A percentile compares a stretch with the other conserved stretches of the same genome.
Evolutionary conservation across 1,140 invertebrate genomes (phyloP).

Genomic region (Drosophila mauritiana): DNA sequence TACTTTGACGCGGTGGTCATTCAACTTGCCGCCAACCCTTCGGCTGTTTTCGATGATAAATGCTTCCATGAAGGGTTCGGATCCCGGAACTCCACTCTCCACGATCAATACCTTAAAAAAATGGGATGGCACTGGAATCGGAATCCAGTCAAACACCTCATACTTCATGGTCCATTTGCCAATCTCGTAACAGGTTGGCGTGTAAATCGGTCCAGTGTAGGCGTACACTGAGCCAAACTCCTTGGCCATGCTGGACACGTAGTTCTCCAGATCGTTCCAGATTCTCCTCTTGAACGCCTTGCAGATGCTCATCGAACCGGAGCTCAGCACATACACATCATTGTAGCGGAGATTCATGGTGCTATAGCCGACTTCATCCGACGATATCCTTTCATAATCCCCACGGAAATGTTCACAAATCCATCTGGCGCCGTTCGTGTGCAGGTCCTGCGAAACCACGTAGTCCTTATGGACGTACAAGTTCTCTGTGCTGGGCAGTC

Average conservation of each 20-base stretch:
- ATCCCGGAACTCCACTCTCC: slow-evolving; percentile 12
- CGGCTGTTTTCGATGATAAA: slow-evolving; percentile 58
- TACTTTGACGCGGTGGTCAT: slow-evolving; percentile 30
- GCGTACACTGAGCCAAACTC: slow-evolving; percentile 56
- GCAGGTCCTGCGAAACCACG: slow-evolving; percentile 58
- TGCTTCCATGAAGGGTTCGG: slow-evolving; percentile 46
- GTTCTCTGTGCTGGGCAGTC: slow-evolving; percentile 58
- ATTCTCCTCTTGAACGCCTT: slow-evolving; percentile 52
- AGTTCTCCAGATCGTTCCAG: slow-evolving; percentile 53
- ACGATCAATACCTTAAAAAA: slow-evolving; percentile 66
- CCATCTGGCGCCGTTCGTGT: slow-evolving; percentile 50
- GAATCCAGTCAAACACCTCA: slow-evolving; percentile 37
- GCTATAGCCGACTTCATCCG: slow-evolving; percentile 19
- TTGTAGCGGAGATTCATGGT: slow-evolving; percentile 54
- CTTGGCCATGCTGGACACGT: slow-evolving; percentile 30
- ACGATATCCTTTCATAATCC: slow-evolving; percentile 31
- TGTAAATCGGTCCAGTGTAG: slow-evolving; percentile 63
- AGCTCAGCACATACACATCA: slow-evolving; percentile 63
- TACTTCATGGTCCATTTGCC: slow-evolving; percentile 53
- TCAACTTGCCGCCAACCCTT: slow-evolving; percentile 11
- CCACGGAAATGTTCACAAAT: slow-evolving; percentile 63
- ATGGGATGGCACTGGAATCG: slow-evolving; percentile 53
- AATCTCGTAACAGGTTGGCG: slow-evolving; percentile 8
- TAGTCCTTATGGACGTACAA: slow-evolving; percentile 65
- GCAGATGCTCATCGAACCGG: slow-evolving; percentile 32